These are phyloP conservation scores for Calcarius ornatus DNA, from an alignment of 2,113 vertebrate species.

Conservation along the genomic window DNA sequence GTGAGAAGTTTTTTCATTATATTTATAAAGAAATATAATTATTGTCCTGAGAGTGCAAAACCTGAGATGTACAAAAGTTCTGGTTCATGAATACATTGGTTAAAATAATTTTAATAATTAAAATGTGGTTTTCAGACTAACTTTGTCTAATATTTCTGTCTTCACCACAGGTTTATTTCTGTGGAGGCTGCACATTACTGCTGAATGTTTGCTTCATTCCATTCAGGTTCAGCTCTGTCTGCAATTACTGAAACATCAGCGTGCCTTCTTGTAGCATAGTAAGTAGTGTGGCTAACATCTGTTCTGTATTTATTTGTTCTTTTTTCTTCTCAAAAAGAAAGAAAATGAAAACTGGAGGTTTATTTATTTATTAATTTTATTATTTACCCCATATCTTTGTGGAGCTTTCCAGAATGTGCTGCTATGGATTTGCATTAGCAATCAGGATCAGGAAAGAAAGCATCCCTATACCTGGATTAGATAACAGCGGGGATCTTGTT, in stretches of 20 bases:
- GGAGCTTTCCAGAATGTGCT: not conserved
- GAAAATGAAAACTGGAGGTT: not conserved
- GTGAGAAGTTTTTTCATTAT: not conserved
- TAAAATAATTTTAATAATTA: not conserved
- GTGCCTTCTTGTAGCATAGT: not conserved
- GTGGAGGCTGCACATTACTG: not conserved
- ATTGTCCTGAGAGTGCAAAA: not conserved
- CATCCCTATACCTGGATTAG: not conserved
- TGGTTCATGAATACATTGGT: not conserved
- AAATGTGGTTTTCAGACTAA: not conserved
- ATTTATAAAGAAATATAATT: slow-evolving; percentile 5
- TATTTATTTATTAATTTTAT: not conserved
- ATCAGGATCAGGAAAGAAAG: not conserved
- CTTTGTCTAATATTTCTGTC: not conserved
- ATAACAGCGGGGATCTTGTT: not conserved
- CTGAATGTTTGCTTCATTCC: not conserved
- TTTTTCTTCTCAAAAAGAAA: not conserved
- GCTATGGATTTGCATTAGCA: not conserved
- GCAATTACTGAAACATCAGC: not conserved
- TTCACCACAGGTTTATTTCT: not conserved
- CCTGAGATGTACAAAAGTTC: not conserved
- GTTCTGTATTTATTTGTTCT: not conserved
- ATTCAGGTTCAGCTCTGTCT: not conserved
- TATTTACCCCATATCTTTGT: accelerated
- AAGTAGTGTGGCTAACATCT: not conserved